Percentiles rank a stretch among this genome's conserved stretches.
These are phyloP conservation scores for Mellilla xanthometata DNA, from an alignment of 2,888 invertebrate genomes.

Conservation along the genomic window DNA sequence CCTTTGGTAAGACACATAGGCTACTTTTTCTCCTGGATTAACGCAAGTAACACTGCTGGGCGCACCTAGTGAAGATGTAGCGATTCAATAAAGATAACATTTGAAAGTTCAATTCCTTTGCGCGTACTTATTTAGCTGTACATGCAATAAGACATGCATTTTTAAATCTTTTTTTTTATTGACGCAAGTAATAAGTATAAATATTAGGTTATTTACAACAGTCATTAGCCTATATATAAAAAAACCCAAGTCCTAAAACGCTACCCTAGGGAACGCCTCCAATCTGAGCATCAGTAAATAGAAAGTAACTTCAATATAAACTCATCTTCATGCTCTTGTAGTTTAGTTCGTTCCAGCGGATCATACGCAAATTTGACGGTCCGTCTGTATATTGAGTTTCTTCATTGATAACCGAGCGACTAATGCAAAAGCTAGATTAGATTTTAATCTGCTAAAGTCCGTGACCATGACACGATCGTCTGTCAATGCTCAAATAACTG, in stretches of 20 bases:
- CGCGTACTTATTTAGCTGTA: too few relatives aligned
- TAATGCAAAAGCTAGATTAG: slow-evolving; percentile 12
- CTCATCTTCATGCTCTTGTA: background rate
- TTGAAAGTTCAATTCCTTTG: too few relatives aligned
- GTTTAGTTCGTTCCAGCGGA: slow-evolving; percentile 1
- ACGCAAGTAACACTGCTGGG: too few relatives aligned
- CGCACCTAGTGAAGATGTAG: too few relatives aligned
- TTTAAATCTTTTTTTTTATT: too few relatives aligned
- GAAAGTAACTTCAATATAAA: background rate
- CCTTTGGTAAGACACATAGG: too few relatives aligned
- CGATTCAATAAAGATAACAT: too few relatives aligned
- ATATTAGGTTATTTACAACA: too few relatives aligned
- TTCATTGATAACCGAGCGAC: slow-evolving; percentile 2
- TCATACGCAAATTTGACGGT: slow-evolving; percentile 4
- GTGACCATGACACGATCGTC: slow-evolving; percentile 15
- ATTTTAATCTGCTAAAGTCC: slow-evolving; percentile 12
- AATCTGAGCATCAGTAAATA: background rate
- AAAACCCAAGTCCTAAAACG: background rate
- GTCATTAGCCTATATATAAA: too few relatives aligned
- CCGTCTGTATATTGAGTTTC: background rate
- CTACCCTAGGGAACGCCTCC: background rate
- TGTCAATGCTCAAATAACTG: slow-evolving; percentile 17
- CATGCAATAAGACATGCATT: too few relatives aligned
- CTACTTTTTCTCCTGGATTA: too few relatives aligned
- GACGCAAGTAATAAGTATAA: too few relatives aligned